phyloP scores from a whole-genome alignment of 2,113 vertebrate species.

The Bothrops jararaca region DNA sequence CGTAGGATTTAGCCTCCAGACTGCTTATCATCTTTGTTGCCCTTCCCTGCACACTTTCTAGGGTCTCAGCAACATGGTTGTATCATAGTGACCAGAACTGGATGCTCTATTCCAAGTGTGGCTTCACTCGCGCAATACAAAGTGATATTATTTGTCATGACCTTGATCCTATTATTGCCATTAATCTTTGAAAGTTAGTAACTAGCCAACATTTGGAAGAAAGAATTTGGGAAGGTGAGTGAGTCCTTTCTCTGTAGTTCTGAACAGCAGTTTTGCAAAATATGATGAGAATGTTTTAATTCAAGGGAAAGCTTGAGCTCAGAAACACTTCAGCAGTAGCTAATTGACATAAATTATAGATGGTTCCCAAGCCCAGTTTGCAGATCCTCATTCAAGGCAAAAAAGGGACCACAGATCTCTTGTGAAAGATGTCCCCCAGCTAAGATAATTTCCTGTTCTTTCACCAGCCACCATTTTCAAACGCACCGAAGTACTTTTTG shows the following conservation, averaged over 20 bases:
- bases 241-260: background rate
- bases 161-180: background rate
- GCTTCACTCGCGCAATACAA: too few relatives aligned
- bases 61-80: too few relatives aligned
- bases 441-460: background rate
- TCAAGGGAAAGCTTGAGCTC: background rate
- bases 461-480: background rate
- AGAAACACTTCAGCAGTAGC: background rate
- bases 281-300: background rate
- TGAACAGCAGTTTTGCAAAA: background rate
- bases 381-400: background rate
- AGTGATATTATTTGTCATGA: background rate
- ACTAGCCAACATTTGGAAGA: background rate
- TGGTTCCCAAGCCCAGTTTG: background rate
- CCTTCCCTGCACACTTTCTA: too few relatives aligned
- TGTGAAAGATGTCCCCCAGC: background rate
- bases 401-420: background rate
- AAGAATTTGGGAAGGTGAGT: background rate
- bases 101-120: too few relatives aligned
- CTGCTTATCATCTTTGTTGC: too few relatives aligned
- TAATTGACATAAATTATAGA: background rate
- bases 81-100: too few relatives aligned
- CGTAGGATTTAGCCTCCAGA: too few relatives aligned
- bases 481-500: conserved; percentile 88
- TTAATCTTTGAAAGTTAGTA: background rate